phyloP scores from a whole-genome alignment of 1,140 invertebrate genomes.

The Steinernema feltiae region DNA sequence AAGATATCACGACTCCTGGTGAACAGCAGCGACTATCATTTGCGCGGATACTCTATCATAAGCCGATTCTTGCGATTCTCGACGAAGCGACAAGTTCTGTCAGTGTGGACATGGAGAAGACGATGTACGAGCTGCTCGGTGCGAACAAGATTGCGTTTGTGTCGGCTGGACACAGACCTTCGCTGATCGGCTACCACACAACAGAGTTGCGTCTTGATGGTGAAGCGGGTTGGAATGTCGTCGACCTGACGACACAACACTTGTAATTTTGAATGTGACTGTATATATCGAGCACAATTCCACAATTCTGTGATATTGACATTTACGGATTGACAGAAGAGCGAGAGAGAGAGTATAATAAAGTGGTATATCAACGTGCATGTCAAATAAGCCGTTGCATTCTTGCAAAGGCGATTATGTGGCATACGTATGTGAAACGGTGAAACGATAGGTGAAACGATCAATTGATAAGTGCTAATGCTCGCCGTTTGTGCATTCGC shows the following conservation, averaged over 20 bases:
- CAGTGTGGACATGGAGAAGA: slow-evolving; percentile 61
- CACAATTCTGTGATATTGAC: background rate
- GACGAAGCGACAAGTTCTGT: slow-evolving; percentile 67
- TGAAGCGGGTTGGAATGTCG: background rate
- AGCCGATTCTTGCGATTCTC: slow-evolving; percentile 63
- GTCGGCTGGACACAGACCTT: background rate
- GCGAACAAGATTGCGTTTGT: slow-evolving; percentile 55
- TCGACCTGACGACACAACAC: background rate
- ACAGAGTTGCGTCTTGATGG: background rate
- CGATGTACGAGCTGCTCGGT: slow-evolving; percentile 59
- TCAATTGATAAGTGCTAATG: no score
- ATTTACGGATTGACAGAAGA: background rate
- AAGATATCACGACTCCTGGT: slow-evolving; percentile 64
- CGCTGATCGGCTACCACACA: background rate
- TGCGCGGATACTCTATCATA: slow-evolving; percentile 64
- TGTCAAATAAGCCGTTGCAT: no score
- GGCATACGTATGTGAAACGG: no score
- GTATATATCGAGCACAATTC: background rate
- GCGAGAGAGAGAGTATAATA: background rate
- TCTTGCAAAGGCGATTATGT: no score
- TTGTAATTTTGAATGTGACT: background rate
- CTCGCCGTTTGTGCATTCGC: no score
- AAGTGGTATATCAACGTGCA: no score
- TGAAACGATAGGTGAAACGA: no score
- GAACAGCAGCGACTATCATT: slow-evolving; percentile 66